These are phyloP conservation scores for Drosophila mayaguana DNA, from an alignment of 2,888 invertebrate genomes.

Conservation along the genomic window DNA sequence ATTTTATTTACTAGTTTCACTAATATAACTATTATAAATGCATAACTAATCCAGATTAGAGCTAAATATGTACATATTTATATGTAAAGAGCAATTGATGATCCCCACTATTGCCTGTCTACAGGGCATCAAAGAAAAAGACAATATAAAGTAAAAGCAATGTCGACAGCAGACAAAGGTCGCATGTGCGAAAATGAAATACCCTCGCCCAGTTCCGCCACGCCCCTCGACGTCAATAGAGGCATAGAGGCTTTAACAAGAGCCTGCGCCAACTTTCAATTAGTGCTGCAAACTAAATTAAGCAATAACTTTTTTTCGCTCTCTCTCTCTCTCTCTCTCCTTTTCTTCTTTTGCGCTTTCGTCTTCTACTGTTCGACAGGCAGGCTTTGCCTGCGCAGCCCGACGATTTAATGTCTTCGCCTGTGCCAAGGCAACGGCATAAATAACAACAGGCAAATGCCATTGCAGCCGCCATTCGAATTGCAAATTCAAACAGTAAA, in stretches of 20 bases:
- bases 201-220: conserved; percentile 9
- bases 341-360: background rate
- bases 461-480: conserved; percentile 40
- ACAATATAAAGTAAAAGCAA: conserved; percentile 29
- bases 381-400: conserved; percentile 18
- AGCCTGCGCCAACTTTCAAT: conserved; percentile 65
- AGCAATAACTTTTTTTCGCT: conserved; percentile 50
- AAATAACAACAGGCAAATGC: conserved; percentile 60
- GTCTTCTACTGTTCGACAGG: conserved; percentile 13
- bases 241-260: conserved; percentile 23
- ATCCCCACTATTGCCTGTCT: background rate
- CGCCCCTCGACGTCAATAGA: background rate
- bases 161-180: conserved; percentile 39
- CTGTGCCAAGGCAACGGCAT: conserved; percentile 47
- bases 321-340: too few species aligned
- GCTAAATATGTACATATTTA: background rate
- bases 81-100: background rate
- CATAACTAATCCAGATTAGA: fast-evolving
- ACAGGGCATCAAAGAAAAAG: conserved; percentile 19
- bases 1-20: background rate
- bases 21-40: background rate
- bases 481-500: conserved; percentile 51
- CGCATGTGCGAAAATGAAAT: conserved; percentile 61
- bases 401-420: conserved; percentile 18
- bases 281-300: conserved; percentile 72